Conservation (phyloP, 2,888 invertebrate species). For the Ophioninae sp. region DNA sequence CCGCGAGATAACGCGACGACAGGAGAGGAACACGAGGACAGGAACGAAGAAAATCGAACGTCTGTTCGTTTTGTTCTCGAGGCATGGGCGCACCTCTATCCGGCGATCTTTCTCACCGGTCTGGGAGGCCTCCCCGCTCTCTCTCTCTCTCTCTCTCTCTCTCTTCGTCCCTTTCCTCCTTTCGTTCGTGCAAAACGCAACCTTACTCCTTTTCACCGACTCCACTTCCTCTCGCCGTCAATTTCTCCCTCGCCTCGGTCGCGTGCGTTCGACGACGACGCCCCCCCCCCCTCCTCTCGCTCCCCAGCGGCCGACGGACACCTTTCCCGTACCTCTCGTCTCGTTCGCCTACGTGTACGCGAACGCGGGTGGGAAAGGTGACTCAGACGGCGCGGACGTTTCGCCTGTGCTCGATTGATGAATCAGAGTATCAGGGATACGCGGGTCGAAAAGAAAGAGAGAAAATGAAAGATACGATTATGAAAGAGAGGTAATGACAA, state of each 20-base stretch:
- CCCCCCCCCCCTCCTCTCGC: not conserved
- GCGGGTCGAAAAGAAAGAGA: not conserved
- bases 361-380: not conserved
- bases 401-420: not conserved
- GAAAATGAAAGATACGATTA: constrained; percentile 23
- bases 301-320: not conserved
- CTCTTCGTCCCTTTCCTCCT: not conserved
- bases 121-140: not conserved
- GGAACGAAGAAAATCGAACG: not conserved
- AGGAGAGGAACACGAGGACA: not conserved
- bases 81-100: constrained; percentile 22
- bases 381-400: not conserved
- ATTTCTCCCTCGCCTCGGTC: constrained; percentile 17
- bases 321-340: not conserved
- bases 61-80: not conserved
- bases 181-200: constrained; percentile 27
- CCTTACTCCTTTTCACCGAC: constrained; percentile 43
- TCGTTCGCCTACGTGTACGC: not conserved
- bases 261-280: not conserved
- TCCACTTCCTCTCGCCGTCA: constrained; percentile 38
- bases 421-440: constrained; percentile 19
- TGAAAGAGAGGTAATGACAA: not conserved
- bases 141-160: not conserved
- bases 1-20: constrained; percentile 22
- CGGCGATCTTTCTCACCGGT: not conserved